Percentiles rank a stretch among this genome's conserved stretches.
Evolutionary conservation across 2,888 invertebrate species (phyloP).

Genomic region (Ellobium chinense): DNA sequence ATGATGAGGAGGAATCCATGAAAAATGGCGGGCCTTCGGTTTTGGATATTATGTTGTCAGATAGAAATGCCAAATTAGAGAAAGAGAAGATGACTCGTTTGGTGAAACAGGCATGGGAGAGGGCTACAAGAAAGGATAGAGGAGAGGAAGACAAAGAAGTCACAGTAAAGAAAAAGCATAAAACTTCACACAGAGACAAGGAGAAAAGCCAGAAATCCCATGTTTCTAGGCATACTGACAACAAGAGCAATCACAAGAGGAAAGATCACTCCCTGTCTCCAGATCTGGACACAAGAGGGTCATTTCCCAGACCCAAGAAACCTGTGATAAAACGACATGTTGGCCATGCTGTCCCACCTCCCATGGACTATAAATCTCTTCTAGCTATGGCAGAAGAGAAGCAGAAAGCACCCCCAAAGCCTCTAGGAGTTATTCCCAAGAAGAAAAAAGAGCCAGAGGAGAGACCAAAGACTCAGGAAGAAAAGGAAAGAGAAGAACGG

Average conservation of each 20-base stretch:
- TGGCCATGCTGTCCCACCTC: slow-evolving; percentile 52
- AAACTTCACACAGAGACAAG: neutral
- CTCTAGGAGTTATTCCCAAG: slow-evolving; percentile 15
- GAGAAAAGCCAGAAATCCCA: neutral
- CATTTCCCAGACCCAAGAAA: slow-evolving; percentile 24
- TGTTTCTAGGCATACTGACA: neutral
- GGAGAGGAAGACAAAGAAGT: slow-evolving; percentile 12
- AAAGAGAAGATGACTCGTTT: slow-evolving; percentile 44
- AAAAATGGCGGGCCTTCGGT: slow-evolving; percentile 25
- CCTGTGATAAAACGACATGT: slow-evolving; percentile 25
- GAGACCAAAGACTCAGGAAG: slow-evolving; percentile 65
- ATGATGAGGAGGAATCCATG: neutral
- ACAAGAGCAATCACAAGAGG: slow-evolving; percentile 10
- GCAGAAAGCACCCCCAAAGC: slow-evolving; percentile 55
- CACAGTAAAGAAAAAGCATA: slow-evolving; percentile 1
- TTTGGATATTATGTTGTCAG: slow-evolving; percentile 40
- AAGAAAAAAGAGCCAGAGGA: slow-evolving; percentile 51
- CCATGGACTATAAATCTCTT: slow-evolving; percentile 64
- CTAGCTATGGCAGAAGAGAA: slow-evolving; percentile 66
- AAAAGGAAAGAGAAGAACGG: slow-evolving; percentile 60
- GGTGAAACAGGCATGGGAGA: slow-evolving; percentile 43
- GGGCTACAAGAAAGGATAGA: slow-evolving; percentile 33
- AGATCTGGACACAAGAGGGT: neutral
- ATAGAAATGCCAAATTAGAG: slow-evolving; percentile 36
- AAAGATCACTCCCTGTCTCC: slow-evolving; percentile 16